phyloP scores from a whole-genome alignment of 2,888 invertebrate genomes.

The Lymantria dispar region DNA sequence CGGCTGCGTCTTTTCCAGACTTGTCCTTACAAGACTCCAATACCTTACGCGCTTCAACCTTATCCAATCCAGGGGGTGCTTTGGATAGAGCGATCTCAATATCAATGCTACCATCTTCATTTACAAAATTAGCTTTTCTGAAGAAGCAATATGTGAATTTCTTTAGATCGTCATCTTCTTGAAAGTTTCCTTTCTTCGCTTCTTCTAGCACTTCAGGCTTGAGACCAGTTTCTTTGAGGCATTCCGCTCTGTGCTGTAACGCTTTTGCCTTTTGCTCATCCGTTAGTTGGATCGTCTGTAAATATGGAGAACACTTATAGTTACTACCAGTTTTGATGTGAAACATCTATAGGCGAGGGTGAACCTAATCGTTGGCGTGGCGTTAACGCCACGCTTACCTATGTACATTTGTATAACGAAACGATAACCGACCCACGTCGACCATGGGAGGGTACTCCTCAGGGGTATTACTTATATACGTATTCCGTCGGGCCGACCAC shows the following conservation, averaged over 20 bases:
- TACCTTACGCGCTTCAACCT: constrained; percentile 56
- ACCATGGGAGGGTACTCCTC: too few relatives aligned
- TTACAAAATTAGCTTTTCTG: constrained; percentile 61
- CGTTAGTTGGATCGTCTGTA: constrained; percentile 53
- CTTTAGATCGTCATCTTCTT: constrained; percentile 65
- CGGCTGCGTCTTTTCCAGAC: constrained; percentile 58
- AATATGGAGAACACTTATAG: constrained; percentile 2
- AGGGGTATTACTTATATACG: too few relatives aligned
- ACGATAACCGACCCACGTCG: too few relatives aligned
- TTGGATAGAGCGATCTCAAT: constrained; percentile 63
- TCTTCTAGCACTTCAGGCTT: constrained; percentile 55
- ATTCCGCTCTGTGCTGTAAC: constrained; percentile 44
- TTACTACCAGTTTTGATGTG: neutral
- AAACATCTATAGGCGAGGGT: too few relatives aligned
- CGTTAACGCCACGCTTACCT: too few relatives aligned
- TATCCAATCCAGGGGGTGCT: constrained; percentile 60
- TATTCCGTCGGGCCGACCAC: too few relatives aligned
- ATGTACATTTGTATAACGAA: too few relatives aligned
- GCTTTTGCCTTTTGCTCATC: constrained; percentile 56
- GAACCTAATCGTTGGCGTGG: too few relatives aligned
- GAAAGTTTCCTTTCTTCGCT: constrained; percentile 63
- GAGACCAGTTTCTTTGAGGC: constrained; percentile 59
- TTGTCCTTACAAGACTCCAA: constrained; percentile 64
- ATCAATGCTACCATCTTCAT: constrained; percentile 60
- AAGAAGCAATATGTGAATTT: constrained; percentile 74